phyloP scores from a whole-genome alignment of 2,888 invertebrate genomes.

The Leptarthrus brevirostris region DNA sequence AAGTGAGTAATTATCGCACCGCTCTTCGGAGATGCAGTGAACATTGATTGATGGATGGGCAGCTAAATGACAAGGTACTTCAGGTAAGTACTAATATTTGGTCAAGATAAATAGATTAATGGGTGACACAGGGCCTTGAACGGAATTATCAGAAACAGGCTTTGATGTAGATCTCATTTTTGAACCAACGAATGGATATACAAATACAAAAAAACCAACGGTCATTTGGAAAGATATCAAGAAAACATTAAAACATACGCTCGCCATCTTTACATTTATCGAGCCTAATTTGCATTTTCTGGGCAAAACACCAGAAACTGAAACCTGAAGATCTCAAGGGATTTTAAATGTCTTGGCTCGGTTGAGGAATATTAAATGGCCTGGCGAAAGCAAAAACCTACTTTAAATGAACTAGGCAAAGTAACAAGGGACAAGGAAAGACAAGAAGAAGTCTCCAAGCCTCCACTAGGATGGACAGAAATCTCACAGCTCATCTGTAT shows the following conservation, averaged over 20 bases:
- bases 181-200: too few species aligned
- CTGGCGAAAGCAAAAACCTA: constrained; percentile 12
- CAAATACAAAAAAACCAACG: too few species aligned
- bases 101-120: constrained; percentile 11
- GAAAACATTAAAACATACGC: too few species aligned
- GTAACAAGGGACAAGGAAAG: constrained; percentile 16
- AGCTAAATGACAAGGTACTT: constrained; percentile 2
- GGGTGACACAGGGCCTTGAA: not conserved
- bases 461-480: not conserved
- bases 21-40: not conserved
- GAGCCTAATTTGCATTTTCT: constrained; percentile 48
- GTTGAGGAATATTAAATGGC: constrained; percentile 18
- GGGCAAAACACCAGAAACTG: not conserved
- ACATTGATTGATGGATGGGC: constrained; percentile 33
- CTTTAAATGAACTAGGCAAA: constrained; percentile 25
- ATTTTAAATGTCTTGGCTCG: constrained; percentile 27
- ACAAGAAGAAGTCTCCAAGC: constrained; percentile 19
- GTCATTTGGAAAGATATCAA: too few species aligned
- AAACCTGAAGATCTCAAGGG: constrained; percentile 37
- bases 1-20: constrained; percentile 16
- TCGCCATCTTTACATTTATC: not conserved
- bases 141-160: too few species aligned
- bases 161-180: too few species aligned
- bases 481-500: constrained; percentile 50
- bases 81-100: constrained; percentile 11